Conservation (phyloP, 2,113 vertebrate species). For the Vulpes ferrilata region DNA sequence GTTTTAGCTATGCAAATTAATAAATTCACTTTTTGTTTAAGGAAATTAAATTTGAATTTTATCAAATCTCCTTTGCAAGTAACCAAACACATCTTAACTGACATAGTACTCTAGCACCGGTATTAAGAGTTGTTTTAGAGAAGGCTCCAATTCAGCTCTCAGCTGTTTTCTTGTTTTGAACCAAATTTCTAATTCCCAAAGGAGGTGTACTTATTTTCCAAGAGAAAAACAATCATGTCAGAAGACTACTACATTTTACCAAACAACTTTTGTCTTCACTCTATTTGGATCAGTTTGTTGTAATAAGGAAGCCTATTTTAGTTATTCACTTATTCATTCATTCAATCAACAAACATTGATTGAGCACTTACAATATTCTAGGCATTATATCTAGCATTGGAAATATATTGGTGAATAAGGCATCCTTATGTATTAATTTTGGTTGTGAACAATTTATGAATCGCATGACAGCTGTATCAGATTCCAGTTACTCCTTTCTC, state of each 20-base stretch:
- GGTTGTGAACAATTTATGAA: background rate
- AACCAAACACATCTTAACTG: constrained; percentile 22
- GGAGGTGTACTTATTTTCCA: constrained; percentile 4
- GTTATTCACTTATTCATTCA: constrained; percentile 25
- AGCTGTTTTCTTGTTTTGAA: constrained; percentile 40
- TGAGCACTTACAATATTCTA: constrained; percentile 1
- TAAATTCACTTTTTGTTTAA: constrained; percentile 2
- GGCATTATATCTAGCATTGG: background rate
- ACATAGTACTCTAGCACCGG: background rate
- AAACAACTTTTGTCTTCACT: background rate
- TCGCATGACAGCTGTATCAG: background rate
- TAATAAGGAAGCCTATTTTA: constrained; percentile 13
- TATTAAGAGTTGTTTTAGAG: background rate
- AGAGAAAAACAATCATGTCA: background rate
- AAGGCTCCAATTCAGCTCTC: background rate
- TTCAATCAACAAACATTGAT: constrained; percentile 14
- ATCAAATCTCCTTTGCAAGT: background rate
- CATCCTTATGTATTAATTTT: background rate
- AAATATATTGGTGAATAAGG: constrained; percentile 28
- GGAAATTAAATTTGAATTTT: constrained; percentile 19
- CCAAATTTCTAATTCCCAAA: constrained; percentile 29
- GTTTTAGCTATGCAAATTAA: background rate
- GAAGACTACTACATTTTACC: background rate
- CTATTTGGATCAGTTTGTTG: background rate
- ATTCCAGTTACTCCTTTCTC: background rate